A percentile compares a stretch with the other conserved stretches of the same genome.
These are phyloP conservation scores for Netelia fuscicornis DNA, from an alignment of 2,888 invertebrate genomes.

Conservation along the genomic window DNA sequence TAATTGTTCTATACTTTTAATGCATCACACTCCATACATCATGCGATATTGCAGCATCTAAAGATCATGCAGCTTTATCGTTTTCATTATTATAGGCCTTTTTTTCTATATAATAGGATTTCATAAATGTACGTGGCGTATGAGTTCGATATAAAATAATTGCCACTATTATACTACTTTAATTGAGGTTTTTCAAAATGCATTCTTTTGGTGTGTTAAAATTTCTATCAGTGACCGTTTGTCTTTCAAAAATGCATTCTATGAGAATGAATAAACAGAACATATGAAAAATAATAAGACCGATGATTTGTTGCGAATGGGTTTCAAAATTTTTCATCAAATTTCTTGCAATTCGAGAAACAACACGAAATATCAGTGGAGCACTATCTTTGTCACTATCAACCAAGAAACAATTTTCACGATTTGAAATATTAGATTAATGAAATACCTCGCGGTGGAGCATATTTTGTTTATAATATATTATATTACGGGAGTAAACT, in stretches of 20 bases:
- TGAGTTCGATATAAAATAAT: background rate
- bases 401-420: too few relatives aligned
- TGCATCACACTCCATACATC: slow-evolving; percentile 53
- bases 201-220: background rate
- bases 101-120: background rate
- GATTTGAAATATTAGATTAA: too few relatives aligned
- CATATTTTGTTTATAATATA: too few relatives aligned
- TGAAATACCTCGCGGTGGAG: too few relatives aligned
- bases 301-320: slow-evolving; percentile 12
- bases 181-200: background rate
- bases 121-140: background rate
- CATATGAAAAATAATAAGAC: background rate
- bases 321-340: background rate
- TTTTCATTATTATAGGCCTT: slow-evolving; percentile 10
- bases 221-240: background rate
- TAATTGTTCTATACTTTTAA: slow-evolving; percentile 36
- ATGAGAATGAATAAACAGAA: slow-evolving; percentile 18
- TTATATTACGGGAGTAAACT: too few relatives aligned
- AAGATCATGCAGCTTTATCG: slow-evolving; percentile 52
- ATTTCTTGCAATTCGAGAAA: too few relatives aligned
- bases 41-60: slow-evolving; percentile 56
- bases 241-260: slow-evolving; percentile 12
- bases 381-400: too few relatives aligned
- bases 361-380: too few relatives aligned
- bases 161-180: background rate